Percentiles rank a stretch among this genome's conserved stretches.
phyloP scores from a whole-genome alignment of 2,888 invertebrate genomes.

The Pammene aurita region DNA sequence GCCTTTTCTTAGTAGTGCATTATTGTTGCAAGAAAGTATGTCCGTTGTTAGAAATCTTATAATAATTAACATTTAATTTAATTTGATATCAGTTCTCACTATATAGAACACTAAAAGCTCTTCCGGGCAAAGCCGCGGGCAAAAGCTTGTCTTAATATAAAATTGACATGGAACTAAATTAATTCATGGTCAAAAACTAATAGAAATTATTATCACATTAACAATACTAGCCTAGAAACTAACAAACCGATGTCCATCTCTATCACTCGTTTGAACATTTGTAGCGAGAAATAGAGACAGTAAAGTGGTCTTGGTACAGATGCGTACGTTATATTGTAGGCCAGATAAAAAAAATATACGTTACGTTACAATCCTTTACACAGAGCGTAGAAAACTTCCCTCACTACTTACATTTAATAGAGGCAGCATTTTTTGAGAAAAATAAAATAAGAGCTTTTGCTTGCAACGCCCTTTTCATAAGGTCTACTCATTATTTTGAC shows the following conservation, averaged over 20 bases:
- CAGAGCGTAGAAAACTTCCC: too few relatives aligned
- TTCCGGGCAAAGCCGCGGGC: constrained; percentile 17
- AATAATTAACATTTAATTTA: constrained; percentile 12
- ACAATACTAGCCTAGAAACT: constrained; percentile 30
- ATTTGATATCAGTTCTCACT: constrained; percentile 15
- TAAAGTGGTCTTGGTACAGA: constrained; percentile 18
- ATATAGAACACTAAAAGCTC: constrained; percentile 29
- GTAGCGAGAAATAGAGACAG: constrained; percentile 16
- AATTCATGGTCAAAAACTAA: constrained; percentile 29
- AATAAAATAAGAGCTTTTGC: too few relatives aligned
- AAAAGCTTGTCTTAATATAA: constrained; percentile 31
- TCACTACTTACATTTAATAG: too few relatives aligned
- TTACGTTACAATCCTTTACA: too few relatives aligned
- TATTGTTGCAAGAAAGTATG: constrained; percentile 8
- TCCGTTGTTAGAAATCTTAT: neutral
- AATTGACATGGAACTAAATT: constrained; percentile 35
- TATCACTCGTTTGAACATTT: constrained; percentile 4
- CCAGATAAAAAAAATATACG: too few relatives aligned
- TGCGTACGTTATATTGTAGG: neutral
- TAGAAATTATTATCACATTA: constrained; percentile 38
- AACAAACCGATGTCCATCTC: constrained; percentile 15
- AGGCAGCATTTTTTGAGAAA: too few relatives aligned
- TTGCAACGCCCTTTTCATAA: too few relatives aligned
- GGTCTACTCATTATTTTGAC: too few relatives aligned
- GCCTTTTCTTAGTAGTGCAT: too few relatives aligned